Evolutionary conservation across 1,140 invertebrate genomes (phyloP), one percentile per base, ranked within the genome.

Genomic region (Macrotrachela quadricornifera): DNA sequence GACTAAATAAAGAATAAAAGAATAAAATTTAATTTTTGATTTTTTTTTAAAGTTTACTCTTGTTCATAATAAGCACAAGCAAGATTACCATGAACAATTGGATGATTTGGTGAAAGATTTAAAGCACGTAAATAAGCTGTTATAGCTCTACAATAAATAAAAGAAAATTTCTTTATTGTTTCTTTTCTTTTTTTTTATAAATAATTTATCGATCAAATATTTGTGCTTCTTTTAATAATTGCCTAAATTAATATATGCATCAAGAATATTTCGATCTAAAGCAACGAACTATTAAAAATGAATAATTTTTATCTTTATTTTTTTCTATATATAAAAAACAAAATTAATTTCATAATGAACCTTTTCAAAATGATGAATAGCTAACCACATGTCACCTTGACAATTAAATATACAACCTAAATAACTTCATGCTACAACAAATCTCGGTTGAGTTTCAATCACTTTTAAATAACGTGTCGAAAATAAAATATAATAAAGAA

Each of bases 361-460:
- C 71, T 99, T 99, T 69, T 99, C 94, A 73, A 99, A 99, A 68
- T 99, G 94, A 73, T 99, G 94, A 61, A 99, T 97, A 10, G 94
- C 92, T 59, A 99, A 74, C 94, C 94, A 99, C 61, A 97, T 92
- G 73, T 99, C 92, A 48, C 87, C 88, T 72, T 97, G 88, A n/a
- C 90, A 88, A 73, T 97, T 99, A 75, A 97, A 99, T 39, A 99
- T 92, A 73, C 94, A 99, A 56, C 92, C 94, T 55, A 99, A 77
- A 72, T 99, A 99, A 73, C 90, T 96, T 92, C 94, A 99, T 47
- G 94, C 94, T 16, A 99, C 92, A 51, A 91, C 90, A 74, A 97
- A 99, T 68, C 91, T 88, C 41, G 91, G 90, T 70, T 91, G 78
- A 8, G 92, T 97, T 75, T 99, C 94, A 62, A 99, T 99, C 16